Conservation (phyloP, 2,797 vertebrate species). For the Sylvia borin region DNA sequence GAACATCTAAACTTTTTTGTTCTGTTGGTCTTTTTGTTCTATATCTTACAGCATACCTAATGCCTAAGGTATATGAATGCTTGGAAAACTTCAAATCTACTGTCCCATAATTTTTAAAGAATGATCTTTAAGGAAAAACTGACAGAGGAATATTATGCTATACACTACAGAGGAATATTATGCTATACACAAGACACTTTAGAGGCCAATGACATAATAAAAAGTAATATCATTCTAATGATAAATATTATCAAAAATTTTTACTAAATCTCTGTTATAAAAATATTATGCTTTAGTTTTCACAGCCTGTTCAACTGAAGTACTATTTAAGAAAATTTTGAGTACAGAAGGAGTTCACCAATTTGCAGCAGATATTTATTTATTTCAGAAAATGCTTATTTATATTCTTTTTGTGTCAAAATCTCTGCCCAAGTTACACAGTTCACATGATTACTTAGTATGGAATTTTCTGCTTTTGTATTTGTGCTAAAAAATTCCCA, state of each 20-base stretch:
- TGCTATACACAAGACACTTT: neutral
- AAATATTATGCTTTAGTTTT: neutral
- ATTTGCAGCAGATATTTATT: neutral
- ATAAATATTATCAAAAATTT: neutral
- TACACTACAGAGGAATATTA: neutral
- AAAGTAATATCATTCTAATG: neutral
- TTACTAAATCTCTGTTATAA: neutral
- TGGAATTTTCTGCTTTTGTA: neutral
- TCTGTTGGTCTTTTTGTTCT: neutral
- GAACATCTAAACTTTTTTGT: neutral
- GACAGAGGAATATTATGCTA: neutral
- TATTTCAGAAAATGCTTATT: neutral
- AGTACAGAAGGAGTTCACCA: neutral
- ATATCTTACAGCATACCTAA: neutral
- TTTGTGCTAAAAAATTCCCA: neutral
- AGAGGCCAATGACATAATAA: neutral
- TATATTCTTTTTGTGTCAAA: neutral
- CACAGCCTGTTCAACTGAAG: neutral
- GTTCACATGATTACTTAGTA: neutral
- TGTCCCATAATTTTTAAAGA: neutral
- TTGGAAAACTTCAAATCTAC: neutral
- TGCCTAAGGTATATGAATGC: neutral
- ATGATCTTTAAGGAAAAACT: neutral
- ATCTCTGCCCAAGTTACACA: neutral
- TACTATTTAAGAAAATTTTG: neutral